Evolutionary conservation across 2,113 vertebrate species (phyloP).

Genomic region (Herpetotheres cachinnans): DNA sequence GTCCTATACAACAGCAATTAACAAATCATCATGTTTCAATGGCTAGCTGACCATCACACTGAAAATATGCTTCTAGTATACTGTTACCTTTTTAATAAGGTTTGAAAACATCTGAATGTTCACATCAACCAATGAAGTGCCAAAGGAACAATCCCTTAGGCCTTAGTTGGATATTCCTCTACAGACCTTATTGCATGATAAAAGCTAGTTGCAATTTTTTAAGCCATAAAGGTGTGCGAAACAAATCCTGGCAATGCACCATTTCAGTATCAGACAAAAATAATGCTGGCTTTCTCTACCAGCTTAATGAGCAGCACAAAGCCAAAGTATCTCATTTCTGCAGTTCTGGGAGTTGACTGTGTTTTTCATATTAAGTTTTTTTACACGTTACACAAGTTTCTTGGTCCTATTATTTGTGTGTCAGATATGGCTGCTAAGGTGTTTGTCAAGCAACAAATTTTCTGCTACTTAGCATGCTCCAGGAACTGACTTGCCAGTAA

Average conservation of each 20-base stretch:
- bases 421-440: neutral
- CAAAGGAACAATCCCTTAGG: neutral
- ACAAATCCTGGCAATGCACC: neutral
- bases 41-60: neutral
- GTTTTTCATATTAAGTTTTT: neutral
- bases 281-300: neutral
- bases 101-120: neutral
- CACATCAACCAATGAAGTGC: neutral
- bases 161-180: accelerated
- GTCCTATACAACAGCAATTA: neutral
- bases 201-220: neutral
- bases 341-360: neutral
- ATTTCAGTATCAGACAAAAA: neutral
- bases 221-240: neutral
- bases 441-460: neutral
- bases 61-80: neutral
- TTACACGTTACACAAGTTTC: neutral
- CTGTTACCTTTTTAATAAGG: neutral
- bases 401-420: neutral
- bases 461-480: neutral
- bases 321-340: neutral
- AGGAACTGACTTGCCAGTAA: neutral
- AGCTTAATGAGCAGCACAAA: neutral
- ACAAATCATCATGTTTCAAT: neutral
- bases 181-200: neutral